These are phyloP conservation scores for Pseudopleuronectes americanus DNA, from an alignment of 2,797 vertebrate species.

Conservation along the genomic window DNA sequence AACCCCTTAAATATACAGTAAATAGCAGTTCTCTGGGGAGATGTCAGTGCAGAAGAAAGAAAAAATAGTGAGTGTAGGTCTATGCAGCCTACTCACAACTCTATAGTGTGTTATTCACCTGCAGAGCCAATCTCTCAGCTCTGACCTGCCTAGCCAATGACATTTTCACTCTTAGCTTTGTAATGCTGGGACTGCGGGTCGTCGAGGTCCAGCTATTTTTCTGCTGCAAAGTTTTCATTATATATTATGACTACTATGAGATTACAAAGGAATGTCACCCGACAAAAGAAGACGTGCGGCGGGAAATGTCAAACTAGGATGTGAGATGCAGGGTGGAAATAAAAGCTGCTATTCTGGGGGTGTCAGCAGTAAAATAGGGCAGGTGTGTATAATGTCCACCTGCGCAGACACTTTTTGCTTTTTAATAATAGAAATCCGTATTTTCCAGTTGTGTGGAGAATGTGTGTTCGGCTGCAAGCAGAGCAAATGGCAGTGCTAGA, in stretches of 20 bases:
- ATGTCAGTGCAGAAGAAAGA: constrained; percentile 14
- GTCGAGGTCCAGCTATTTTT: constrained; percentile 27
- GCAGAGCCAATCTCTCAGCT: constrained; percentile 37
- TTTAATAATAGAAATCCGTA: neutral
- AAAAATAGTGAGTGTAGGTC: constrained; percentile 16
- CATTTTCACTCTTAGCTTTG: constrained; percentile 41
- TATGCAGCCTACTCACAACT: constrained; percentile 23
- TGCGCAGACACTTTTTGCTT: neutral
- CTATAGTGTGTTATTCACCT: constrained; percentile 42
- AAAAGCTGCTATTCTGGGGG: constrained; percentile 10
- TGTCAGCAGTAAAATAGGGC: constrained; percentile 18
- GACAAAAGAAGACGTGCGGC: constrained; percentile 2
- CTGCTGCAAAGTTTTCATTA: constrained; percentile 23
- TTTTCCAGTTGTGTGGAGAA: too few relatives aligned
- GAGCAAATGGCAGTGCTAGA: too few relatives aligned
- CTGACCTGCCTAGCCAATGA: constrained; percentile 19
- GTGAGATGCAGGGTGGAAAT: neutral
- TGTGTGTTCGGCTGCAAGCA: too few relatives aligned
- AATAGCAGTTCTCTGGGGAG: constrained; percentile 3
- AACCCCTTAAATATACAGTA: neutral
- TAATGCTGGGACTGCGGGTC: constrained; percentile 17
- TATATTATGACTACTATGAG: constrained; percentile 27
- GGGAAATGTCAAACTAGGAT: constrained; percentile 18
- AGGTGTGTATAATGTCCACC: constrained; percentile 7
- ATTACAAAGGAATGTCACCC: constrained; percentile 37